Percentiles rank a stretch among this genome's conserved stretches.
Conservation (phyloP, 2,888 invertebrate genomes). For the Drosophila ustulata region DNA sequence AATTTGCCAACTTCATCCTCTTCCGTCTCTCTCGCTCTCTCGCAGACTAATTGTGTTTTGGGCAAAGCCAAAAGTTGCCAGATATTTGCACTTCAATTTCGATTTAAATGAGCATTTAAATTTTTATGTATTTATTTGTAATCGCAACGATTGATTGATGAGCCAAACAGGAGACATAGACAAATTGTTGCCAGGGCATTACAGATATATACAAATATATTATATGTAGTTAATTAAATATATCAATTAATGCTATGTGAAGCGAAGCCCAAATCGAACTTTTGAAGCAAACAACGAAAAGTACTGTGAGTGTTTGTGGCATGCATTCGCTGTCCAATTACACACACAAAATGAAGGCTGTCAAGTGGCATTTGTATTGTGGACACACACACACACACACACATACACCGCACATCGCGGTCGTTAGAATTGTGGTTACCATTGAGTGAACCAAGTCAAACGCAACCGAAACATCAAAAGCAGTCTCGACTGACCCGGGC, state of each 20-base stretch:
- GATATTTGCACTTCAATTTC: not conserved
- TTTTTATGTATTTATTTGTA: not conserved
- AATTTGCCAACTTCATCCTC: constrained; percentile 42
- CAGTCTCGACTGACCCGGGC: constrained; percentile 37
- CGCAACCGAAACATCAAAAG: constrained; percentile 60
- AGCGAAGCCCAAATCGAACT: not conserved
- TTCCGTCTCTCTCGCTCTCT: not conserved
- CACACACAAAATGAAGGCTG: constrained; percentile 20
- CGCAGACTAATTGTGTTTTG: constrained; percentile 33
- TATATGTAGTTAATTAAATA: not conserved
- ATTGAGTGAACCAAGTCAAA: constrained; percentile 54
- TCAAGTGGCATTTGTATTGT: constrained; percentile 24
- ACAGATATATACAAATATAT: no score
- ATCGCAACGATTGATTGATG: not conserved
- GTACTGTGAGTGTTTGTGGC: not conserved
- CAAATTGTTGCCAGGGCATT: no score
- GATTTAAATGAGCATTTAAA: not conserved
- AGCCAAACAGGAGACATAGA: not conserved
- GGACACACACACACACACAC: constrained; percentile 17
- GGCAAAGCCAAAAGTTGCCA: constrained; percentile 17
- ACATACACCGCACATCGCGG: not conserved
- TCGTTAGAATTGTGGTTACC: constrained; percentile 42
- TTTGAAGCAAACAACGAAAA: not conserved
- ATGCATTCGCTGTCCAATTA: constrained; percentile 32
- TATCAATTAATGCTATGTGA: not conserved